Conservation (phyloP, 2,113 vertebrate species). For the Dicrurus megarhynchus region DNA sequence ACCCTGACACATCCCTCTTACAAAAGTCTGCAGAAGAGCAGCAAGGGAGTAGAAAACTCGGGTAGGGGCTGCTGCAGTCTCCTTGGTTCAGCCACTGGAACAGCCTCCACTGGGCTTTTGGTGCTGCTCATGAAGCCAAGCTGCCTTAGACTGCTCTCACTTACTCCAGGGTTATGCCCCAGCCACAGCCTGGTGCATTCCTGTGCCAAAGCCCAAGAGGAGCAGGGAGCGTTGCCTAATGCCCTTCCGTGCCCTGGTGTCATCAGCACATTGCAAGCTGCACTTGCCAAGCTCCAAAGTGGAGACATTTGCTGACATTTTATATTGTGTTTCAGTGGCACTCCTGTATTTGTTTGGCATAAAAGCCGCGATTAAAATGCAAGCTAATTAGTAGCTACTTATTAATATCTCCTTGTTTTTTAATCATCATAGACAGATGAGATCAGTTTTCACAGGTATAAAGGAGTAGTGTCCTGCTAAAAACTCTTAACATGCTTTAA, state of each 20-base stretch:
- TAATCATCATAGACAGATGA: neutral
- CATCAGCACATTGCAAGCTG: neutral
- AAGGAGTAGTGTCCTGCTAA: neutral
- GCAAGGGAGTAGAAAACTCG: neutral
- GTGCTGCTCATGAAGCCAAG: neutral
- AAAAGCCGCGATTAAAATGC: neutral
- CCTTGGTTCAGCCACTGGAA: neutral
- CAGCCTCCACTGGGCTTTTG: neutral
- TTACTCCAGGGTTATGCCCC: neutral
- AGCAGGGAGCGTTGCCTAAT: neutral
- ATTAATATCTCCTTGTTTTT: conserved; percentile 19
- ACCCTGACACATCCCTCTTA: neutral
- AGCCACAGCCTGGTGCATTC: neutral
- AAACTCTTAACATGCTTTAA: neutral
- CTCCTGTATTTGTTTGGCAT: neutral
- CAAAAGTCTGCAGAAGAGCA: neutral
- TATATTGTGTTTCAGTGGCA: neutral
- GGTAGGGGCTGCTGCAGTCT: neutral
- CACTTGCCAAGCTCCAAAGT: conserved; percentile 1
- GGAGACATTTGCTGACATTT: conserved; percentile 30
- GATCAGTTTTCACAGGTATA: conserved; percentile 6
- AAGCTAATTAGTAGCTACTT: conserved; percentile 30
- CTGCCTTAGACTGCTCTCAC: neutral
- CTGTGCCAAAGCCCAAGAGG: neutral
- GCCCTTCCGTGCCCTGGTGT: neutral